These are phyloP conservation scores for Meiosimyza platycephala DNA, from an alignment of 2,888 invertebrate species.

Conservation along the genomic window DNA sequence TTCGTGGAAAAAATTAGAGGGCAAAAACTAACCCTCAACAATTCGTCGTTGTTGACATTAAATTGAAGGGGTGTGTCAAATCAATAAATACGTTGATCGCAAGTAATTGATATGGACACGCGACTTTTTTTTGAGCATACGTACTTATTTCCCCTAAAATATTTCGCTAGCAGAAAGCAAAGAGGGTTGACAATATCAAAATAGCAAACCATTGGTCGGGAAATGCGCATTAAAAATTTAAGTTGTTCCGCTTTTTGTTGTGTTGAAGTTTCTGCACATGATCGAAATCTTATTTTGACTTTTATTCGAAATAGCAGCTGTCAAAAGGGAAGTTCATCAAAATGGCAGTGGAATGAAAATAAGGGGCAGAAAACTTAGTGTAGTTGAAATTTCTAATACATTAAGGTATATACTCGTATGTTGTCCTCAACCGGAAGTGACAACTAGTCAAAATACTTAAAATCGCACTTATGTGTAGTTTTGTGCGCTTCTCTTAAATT, in stretches of 20 bases:
- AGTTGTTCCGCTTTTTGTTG: not conserved
- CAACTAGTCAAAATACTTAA: not conserved
- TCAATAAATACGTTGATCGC: constrained; percentile 33
- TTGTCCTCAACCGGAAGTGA: constrained; percentile 7
- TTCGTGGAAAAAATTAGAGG: not conserved
- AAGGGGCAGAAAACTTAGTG: not conserved
- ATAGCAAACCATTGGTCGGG: not conserved
- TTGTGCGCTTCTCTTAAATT: too few relatives aligned
- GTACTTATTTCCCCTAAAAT: too few relatives aligned
- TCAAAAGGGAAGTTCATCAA: not conserved
- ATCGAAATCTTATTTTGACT: constrained; percentile 14
- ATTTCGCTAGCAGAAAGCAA: not conserved
- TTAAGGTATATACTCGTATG: not conserved
- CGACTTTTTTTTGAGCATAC: too few relatives aligned
- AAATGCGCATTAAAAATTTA: constrained; percentile 7
- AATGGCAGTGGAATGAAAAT: not conserved
- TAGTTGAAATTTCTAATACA: not conserved
- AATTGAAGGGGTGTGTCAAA: constrained; percentile 33
- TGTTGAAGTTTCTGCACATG: not conserved
- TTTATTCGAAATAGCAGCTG: constrained; percentile 1
- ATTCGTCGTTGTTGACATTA: not conserved
- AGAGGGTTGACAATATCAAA: not conserved
- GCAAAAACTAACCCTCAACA: not conserved
- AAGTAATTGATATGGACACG: constrained; percentile 37
- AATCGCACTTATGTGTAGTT: not conserved